Percentiles rank a stretch among this genome's conserved stretches.
Conservation (phyloP, 2,888 invertebrate genomes). For the Athetis lepigone region DNA sequence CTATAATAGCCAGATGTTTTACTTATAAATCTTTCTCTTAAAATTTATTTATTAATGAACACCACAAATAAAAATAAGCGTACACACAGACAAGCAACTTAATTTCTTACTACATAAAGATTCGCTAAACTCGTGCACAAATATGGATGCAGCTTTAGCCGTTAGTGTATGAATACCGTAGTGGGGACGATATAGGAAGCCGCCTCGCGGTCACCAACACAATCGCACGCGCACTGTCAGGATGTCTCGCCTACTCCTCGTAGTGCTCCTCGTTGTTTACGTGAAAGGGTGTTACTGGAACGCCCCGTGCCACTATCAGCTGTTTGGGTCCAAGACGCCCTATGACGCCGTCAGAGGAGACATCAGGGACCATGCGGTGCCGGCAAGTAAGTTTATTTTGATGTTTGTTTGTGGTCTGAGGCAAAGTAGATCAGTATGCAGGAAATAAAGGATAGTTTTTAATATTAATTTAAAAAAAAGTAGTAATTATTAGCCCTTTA, state of each 20-base stretch:
- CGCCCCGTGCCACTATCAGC: conserved; percentile 69
- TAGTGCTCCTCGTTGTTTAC: conserved; percentile 57
- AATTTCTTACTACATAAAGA: neutral
- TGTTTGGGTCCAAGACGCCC: conserved; percentile 81
- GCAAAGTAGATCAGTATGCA: too few relatives aligned
- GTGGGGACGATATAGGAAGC: conserved; percentile 61
- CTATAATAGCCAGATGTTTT: too few relatives aligned
- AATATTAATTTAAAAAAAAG: too few relatives aligned
- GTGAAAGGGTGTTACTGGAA: conserved; percentile 78
- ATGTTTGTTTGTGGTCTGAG: too few relatives aligned
- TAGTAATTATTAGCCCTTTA: too few relatives aligned
- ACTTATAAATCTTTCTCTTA: too few relatives aligned
- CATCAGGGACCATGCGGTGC: conserved; percentile 74
- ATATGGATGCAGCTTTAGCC: conserved; percentile 49
- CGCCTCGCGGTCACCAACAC: conserved; percentile 22
- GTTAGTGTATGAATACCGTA: conserved; percentile 28
- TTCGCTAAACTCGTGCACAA: neutral
- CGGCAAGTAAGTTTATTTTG: conserved; percentile 74
- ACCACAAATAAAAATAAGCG: too few relatives aligned
- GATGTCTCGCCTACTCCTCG: conserved; percentile 51
- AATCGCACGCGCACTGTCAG: conserved; percentile 43
- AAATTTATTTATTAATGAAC: too few relatives aligned
- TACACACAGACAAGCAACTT: too few relatives aligned
- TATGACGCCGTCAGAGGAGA: conserved; percentile 83
- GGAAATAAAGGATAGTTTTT: too few relatives aligned